Base-by-base conservation (phyloP, 2,888 invertebrate species). In the Nipponacmea schrenckii region DNA sequence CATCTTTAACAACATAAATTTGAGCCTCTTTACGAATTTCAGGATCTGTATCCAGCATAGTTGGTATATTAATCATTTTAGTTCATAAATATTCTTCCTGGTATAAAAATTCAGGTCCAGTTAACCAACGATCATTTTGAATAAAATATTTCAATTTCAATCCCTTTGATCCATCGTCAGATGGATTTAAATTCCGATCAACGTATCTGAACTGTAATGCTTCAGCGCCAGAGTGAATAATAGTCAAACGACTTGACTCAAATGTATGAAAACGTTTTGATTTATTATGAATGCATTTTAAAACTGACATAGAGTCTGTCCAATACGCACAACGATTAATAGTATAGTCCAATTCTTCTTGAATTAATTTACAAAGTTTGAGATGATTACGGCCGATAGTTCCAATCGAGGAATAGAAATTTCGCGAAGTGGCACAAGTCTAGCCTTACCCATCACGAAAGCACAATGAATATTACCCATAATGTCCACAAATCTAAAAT, bases 191-290 rank as follows among this genome's bases (percentile, higher is more conserved):
- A 56, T 56, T 24, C 12, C 56, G n/a, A 56, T 56, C 24, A n/a
- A 56, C 56, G 56, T 56, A 56, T 56, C 56, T 56, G 24, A 56
- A 56, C 24, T 56, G 56, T n/a, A 20, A 56, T 10, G 20, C 56
- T 10, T 56, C 24, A 56, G 56, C 56, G 0, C 56, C 56, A 8
- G 24, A 20, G 12, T 56, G 56, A 24, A 56, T 56, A 24, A 24
- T 24, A 56, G 20, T 56, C 24, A 56, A 56, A 20, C 56, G 56
- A 12, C n/a, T 56, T 14, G 56, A 56, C 24, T 56, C 56, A 24
- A 56, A 56, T 56, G 56, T 56, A n/a, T 56, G 56, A 56, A 56
- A 56, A n/a, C 56, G 56, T 56, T 56, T 56, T 10, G 56, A 14
- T 2, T 56, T 20, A 56, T 56, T 56, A 56, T 56, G 1, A 20